Conservation (phyloP, 2,888 invertebrate genomes). For the Stenurella melanura region DNA sequence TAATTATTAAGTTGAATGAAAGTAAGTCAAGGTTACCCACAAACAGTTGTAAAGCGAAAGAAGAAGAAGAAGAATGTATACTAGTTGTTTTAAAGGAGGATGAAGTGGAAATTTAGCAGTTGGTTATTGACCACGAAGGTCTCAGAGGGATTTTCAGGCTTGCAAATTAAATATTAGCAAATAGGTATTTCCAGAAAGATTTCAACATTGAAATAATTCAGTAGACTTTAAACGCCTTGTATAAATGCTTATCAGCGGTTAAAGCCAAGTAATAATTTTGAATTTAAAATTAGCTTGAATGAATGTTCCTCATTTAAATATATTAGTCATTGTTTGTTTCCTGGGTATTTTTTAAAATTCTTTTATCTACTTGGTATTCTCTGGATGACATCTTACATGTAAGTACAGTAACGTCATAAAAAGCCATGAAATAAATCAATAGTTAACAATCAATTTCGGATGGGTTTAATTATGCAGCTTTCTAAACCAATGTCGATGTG, state of each 20-base stretch:
- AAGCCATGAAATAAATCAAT: slow-evolving; percentile 40
- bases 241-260: slow-evolving; percentile 19
- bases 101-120: too few species aligned
- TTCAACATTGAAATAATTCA: too few species aligned
- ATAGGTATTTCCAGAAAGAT: too few species aligned
- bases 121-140: too few species aligned
- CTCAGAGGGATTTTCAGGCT: too few species aligned
- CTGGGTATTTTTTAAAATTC: slow-evolving; percentile 43
- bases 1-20: too few species aligned
- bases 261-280: slow-evolving; percentile 36
- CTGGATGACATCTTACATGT: slow-evolving; percentile 33
- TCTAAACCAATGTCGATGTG: slow-evolving; percentile 12
- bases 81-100: too few species aligned
- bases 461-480: slow-evolving; percentile 20
- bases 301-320: slow-evolving; percentile 44
- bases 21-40: too few species aligned
- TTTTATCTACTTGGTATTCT: slow-evolving; percentile 41
- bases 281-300: slow-evolving; percentile 36
- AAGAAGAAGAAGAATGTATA: too few species aligned
- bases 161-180: too few species aligned
- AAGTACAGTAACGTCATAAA: slow-evolving; percentile 42
- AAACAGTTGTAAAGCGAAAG: too few species aligned
- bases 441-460: slow-evolving; percentile 29
- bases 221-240: background rate
- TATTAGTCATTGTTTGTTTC: slow-evolving; percentile 48